Conservation (phyloP, 2,797 vertebrate species). For the Aratinga solstitialis region DNA sequence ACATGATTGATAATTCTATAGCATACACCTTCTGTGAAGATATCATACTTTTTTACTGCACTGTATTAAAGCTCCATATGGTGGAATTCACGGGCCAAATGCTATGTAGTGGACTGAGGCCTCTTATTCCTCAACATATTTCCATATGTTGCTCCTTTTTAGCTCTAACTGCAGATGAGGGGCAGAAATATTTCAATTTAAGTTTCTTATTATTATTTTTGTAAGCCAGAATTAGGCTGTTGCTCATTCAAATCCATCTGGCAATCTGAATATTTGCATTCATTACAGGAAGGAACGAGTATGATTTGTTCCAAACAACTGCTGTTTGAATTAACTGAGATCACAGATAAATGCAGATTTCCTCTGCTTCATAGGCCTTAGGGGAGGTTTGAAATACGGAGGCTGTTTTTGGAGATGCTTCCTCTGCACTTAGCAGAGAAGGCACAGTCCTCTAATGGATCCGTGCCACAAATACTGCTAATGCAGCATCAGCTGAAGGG, state of each 20-base stretch:
- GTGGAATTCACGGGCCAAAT: neutral
- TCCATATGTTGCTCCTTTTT: neutral
- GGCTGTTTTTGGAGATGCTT: neutral
- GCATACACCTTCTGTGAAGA: neutral
- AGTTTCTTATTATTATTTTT: constrained; percentile 12
- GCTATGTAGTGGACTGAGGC: neutral
- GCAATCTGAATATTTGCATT: constrained; percentile 20
- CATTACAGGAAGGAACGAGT: neutral
- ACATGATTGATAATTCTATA: neutral
- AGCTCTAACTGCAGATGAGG: neutral
- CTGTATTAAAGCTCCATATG: neutral
- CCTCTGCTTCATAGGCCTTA: neutral
- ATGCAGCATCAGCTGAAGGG: neutral
- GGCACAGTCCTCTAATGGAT: neutral
- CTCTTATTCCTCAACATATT: neutral
- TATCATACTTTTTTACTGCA: neutral
- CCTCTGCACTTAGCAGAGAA: neutral
- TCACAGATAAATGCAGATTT: constrained; percentile 27
- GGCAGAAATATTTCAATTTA: constrained; percentile 6
- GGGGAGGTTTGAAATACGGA: neutral
- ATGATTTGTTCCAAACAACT: constrained; percentile 16
- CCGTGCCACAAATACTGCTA: neutral
- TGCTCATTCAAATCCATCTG: constrained; percentile 31
- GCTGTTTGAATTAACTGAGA: constrained; percentile 25
- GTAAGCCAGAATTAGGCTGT: constrained; percentile 32